These are phyloP conservation scores for Pongo pygmaeus DNA, from an alignment of 2,113 vertebrate species.

Conservation along the genomic window DNA sequence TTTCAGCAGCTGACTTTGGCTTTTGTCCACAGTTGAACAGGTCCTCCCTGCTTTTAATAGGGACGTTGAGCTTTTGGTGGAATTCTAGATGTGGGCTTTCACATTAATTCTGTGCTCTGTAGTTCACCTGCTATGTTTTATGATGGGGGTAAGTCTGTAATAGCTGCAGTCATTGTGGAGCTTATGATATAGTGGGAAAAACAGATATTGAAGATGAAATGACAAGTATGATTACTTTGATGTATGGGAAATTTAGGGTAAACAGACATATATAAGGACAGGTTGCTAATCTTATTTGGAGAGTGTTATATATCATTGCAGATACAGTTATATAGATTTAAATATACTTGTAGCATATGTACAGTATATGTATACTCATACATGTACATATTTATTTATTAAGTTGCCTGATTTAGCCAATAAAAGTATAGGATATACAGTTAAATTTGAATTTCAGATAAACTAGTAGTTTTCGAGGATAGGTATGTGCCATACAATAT, in stretches of 20 bases:
- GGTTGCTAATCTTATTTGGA: background rate
- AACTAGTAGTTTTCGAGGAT: background rate
- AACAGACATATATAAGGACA: background rate
- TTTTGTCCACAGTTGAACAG: background rate
- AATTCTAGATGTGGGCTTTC: background rate
- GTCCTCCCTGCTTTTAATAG: background rate
- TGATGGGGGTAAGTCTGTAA: background rate
- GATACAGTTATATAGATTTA: background rate
- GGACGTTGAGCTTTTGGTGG: background rate
- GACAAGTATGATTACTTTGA: background rate
- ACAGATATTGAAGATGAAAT: background rate
- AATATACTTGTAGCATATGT: background rate
- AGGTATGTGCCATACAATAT: background rate
- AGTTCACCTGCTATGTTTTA: background rate
- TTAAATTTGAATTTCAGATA: constrained; percentile 35
- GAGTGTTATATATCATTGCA: background rate
- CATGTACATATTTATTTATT: background rate
- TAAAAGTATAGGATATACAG: background rate
- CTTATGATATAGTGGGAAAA: background rate
- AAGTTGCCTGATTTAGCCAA: background rate
- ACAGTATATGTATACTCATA: background rate
- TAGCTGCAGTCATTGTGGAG: background rate
- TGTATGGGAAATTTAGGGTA: background rate
- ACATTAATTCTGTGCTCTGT: background rate
- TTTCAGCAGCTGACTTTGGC: background rate